Conservation (phyloP, 2,888 invertebrate species). For the Phortica okadai region DNA sequence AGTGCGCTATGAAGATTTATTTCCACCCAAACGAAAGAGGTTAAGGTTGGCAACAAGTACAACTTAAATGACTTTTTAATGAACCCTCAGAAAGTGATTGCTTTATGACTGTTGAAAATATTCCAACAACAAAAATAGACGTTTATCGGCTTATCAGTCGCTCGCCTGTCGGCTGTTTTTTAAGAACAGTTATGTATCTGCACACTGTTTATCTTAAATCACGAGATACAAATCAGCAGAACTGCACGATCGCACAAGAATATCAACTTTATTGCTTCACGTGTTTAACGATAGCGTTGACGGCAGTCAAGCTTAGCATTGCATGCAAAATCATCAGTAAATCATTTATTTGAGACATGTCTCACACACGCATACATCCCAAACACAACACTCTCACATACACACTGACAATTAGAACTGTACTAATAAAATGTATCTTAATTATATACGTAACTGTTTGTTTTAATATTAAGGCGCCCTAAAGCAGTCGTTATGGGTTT, state of each 20-base stretch:
- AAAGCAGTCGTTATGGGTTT: not conserved
- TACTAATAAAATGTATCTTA: not conserved
- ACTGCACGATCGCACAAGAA: not conserved
- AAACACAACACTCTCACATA: not conserved
- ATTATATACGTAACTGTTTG: not conserved
- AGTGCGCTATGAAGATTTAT: constrained; percentile 4
- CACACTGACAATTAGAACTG: not conserved
- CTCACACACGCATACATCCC: not conserved
- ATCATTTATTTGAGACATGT: constrained; percentile 31
- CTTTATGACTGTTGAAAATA: too few relatives aligned
- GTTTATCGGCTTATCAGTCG: not conserved
- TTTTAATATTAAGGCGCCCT: not conserved
- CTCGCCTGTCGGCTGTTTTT: too few relatives aligned
- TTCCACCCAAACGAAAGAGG: not conserved
- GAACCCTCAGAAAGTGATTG: not conserved
- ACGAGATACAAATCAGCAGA: constrained; percentile 19
- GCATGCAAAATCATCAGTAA: constrained; percentile 6
- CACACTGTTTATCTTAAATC: not conserved
- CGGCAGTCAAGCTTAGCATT: not conserved
- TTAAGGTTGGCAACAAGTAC: constrained; percentile 22
- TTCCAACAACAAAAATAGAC: not conserved
- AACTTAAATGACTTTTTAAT: not conserved
- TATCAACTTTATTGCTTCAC: not conserved
- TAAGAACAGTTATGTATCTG: not conserved
- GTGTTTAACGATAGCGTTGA: not conserved